A percentile compares a stretch with the other conserved stretches of the same genome.
Conservation (phyloP, 2,888 invertebrate genomes). For the Drosophila merina region DNA sequence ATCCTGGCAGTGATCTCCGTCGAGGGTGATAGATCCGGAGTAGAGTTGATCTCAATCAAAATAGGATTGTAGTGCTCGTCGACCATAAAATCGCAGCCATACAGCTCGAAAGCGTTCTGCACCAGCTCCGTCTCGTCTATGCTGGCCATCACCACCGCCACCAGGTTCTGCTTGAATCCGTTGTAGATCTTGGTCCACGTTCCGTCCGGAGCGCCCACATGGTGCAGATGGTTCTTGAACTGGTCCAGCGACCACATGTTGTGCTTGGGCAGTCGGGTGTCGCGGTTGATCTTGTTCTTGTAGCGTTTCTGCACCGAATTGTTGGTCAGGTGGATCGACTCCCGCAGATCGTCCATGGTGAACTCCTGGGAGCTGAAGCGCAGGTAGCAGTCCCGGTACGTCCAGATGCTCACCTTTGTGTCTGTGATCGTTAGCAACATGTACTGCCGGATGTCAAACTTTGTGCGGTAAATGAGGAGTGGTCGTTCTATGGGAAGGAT, state of each 20-base stretch:
- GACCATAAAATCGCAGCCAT: slow-evolving; percentile 96
- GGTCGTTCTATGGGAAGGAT: slow-evolving; percentile 88
- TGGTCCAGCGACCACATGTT: slow-evolving; percentile 94
- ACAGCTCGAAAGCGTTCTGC: slow-evolving; percentile 93
- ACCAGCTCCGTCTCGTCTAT: slow-evolving; percentile 89
- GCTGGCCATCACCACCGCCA: slow-evolving; percentile 91
- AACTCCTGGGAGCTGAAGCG: slow-evolving; percentile 94
- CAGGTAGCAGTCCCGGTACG: slow-evolving; percentile 93
- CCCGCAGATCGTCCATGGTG: slow-evolving; percentile 90
- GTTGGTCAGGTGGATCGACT: slow-evolving; percentile 94
- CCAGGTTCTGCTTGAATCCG: slow-evolving; percentile 92
- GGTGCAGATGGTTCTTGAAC: slow-evolving; percentile 87
- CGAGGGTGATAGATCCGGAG: slow-evolving; percentile 92
- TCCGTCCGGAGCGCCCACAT: slow-evolving; percentile 82
- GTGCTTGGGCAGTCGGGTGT: slow-evolving; percentile 88
- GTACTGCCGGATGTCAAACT: slow-evolving; percentile 96
- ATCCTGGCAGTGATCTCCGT: slow-evolving; percentile 93
- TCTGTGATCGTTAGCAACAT: slow-evolving; percentile 90
- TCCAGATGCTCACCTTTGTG: slow-evolving; percentile 92
- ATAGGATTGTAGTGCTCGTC: slow-evolving; percentile 93
- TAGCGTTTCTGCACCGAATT: slow-evolving; percentile 94
- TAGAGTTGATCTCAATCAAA: slow-evolving; percentile 96
- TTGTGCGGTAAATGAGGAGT: slow-evolving; percentile 91
- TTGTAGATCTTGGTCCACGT: slow-evolving; percentile 92
- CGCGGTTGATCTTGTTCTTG: slow-evolving; percentile 83